Evolutionary conservation across 2,113 vertebrate species (phyloP).

Genomic region (Perccottus glenii): DNA sequence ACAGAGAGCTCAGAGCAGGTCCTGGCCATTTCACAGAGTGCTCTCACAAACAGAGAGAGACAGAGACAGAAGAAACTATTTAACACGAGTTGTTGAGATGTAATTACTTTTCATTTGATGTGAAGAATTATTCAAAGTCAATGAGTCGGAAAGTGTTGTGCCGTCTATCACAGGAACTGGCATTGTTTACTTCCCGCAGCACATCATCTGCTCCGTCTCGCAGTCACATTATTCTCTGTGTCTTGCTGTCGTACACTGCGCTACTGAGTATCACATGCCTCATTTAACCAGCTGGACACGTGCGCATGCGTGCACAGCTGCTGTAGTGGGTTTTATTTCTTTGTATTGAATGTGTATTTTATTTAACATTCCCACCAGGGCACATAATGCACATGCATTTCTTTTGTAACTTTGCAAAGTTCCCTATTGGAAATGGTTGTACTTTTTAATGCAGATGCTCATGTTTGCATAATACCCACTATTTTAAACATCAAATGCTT

Average conservation of each 20-base stretch:
- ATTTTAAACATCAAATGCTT: too few species aligned
- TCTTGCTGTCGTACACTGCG: conserved; percentile 71
- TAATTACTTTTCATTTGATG: conserved; percentile 78
- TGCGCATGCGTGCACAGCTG: conserved; percentile 41
- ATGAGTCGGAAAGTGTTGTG: conserved; percentile 75
- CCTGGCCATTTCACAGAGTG: conserved; percentile 38
- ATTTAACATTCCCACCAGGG: too few species aligned
- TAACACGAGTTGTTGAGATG: conserved; percentile 66
- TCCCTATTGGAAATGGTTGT: too few species aligned
- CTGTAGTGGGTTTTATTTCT: conserved; percentile 48
- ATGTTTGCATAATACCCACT: too few species aligned
- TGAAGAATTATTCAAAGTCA: conserved; percentile 77
- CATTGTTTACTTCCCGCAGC: conserved; percentile 76
- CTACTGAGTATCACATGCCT: conserved; percentile 68
- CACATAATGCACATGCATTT: too few species aligned
- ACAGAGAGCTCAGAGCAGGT: conserved; percentile 21
- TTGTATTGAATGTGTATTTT: conserved; percentile 20
- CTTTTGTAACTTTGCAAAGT: too few species aligned
- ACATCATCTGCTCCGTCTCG: conserved; percentile 71
- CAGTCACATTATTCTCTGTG: conserved; percentile 73
- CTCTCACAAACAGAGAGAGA: conserved; percentile 23
- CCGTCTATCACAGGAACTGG: conserved; percentile 72
- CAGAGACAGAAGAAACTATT: conserved; percentile 38
- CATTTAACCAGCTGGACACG: conserved; percentile 55
- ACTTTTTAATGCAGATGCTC: too few species aligned